Conservation (phyloP, 2,888 invertebrate species). For the Sarcophaga carnaria region DNA sequence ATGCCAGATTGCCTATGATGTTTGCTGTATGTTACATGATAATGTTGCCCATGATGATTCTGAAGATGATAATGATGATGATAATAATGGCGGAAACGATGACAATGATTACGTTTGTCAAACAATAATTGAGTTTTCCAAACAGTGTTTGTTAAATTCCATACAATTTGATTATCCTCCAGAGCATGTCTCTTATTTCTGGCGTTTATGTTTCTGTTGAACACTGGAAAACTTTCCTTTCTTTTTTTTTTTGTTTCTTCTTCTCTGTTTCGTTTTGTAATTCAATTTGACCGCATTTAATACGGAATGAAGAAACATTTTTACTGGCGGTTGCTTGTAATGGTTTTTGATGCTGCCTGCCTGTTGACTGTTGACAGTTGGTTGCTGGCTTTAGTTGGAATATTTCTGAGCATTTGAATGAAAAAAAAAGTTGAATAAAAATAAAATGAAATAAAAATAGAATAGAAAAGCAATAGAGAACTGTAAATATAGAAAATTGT, state of each 20-base stretch:
- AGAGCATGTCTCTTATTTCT: not conserved
- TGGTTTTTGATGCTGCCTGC: too few species aligned
- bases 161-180: not conserved
- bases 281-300: constrained; percentile 6
- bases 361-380: too few species aligned
- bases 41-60: not conserved
- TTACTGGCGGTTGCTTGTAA: too few species aligned
- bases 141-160: not conserved
- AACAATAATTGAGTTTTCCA: not conserved
- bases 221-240: too few species aligned
- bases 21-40: not conserved
- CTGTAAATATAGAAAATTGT: too few species aligned
- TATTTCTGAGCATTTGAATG: too few species aligned
- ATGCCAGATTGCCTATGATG: not conserved
- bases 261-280: not conserved
- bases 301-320: not conserved
- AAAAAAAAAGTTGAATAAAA: too few species aligned
- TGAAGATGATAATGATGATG: not conserved
- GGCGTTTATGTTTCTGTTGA: not conserved
- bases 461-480: too few species aligned
- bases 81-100: too few species aligned
- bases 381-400: too few species aligned
- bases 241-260: not conserved
- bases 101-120: too few species aligned
- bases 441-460: too few species aligned